Conservation (phyloP, 2,113 vertebrate genomes). For the Grallaria varia region DNA sequence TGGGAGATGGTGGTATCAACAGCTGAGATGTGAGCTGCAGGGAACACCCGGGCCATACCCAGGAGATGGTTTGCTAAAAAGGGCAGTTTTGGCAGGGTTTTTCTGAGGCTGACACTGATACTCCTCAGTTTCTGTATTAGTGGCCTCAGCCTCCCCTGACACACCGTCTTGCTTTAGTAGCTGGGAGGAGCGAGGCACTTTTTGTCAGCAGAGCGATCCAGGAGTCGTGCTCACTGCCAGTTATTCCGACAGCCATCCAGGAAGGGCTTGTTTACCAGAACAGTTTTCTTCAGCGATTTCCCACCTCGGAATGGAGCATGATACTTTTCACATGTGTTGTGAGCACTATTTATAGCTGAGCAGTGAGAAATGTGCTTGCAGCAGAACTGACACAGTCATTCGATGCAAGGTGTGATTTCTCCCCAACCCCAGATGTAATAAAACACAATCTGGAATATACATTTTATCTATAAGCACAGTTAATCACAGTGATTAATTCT, state of each 20-base stretch:
- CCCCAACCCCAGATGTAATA: neutral
- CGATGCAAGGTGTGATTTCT: neutral
- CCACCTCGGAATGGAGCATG: neutral
- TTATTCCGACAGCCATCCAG: neutral
- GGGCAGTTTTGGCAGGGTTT: neutral
- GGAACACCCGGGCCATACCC: neutral
- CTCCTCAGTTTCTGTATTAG: neutral
- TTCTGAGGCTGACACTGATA: neutral
- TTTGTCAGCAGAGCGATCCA: neutral
- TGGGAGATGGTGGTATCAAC: too few relatives aligned
- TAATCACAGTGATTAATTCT: neutral
- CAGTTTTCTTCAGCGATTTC: neutral
- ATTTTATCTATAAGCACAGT: neutral
- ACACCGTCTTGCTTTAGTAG: neutral
- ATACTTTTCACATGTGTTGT: constrained; percentile 27
- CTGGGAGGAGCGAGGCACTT: neutral
- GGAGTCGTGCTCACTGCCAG: neutral
- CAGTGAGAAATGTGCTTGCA: neutral
- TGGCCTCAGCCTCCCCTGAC: neutral
- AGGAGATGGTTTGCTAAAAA: neutral
- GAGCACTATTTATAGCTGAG: constrained; percentile 38
- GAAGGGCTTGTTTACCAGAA: constrained; percentile 54
- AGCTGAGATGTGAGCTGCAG: neutral
- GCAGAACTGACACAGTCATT: neutral
- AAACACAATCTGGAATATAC: neutral